Percentiles rank a stretch among this genome's conserved stretches.
These are phyloP conservation scores for Neoaliturus tenellus DNA, from an alignment of 2,888 invertebrate species.

Conservation along the genomic window DNA sequence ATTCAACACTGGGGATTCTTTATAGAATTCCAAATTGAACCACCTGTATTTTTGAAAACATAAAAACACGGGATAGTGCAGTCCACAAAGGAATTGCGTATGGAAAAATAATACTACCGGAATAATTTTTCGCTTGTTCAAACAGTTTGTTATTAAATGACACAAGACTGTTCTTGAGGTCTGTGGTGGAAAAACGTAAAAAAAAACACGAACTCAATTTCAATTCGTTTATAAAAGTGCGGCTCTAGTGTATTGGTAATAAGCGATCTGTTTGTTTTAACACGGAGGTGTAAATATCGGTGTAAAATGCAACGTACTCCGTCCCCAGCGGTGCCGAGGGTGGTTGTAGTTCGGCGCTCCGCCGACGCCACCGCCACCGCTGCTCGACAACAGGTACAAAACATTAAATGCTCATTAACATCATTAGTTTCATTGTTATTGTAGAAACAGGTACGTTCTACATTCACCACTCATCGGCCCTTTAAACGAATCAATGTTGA, in stretches of 20 bases:
- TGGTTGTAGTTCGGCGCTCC: neutral
- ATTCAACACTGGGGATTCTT: neutral
- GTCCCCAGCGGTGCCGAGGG: neutral
- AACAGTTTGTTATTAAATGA: constrained; percentile 1
- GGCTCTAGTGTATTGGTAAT: constrained; percentile 33
- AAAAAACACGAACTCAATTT: constrained; percentile 13
- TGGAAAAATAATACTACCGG: constrained; percentile 23
- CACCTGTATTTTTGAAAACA: neutral
- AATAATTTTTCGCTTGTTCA: neutral
- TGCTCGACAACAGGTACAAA: too few relatives aligned
- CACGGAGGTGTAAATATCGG: neutral
- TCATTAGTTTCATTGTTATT: too few relatives aligned
- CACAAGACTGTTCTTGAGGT: constrained; percentile 12
- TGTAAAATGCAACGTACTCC: neutral
- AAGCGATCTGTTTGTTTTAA: constrained; percentile 21
- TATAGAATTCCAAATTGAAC: neutral
- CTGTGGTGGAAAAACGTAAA: neutral
- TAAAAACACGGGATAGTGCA: constrained; percentile 3
- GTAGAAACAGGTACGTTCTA: too few relatives aligned
- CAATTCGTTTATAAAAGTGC: constrained; percentile 41
- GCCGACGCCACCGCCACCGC: neutral
- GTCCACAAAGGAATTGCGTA: neutral
- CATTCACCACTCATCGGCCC: too few relatives aligned
- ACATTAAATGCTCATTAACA: too few relatives aligned
- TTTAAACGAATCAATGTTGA: too few relatives aligned